These are phyloP conservation scores for Paracyprichromis sp. DNA, from an alignment of 2,113 vertebrate genomes.

Conservation along the genomic window DNA sequence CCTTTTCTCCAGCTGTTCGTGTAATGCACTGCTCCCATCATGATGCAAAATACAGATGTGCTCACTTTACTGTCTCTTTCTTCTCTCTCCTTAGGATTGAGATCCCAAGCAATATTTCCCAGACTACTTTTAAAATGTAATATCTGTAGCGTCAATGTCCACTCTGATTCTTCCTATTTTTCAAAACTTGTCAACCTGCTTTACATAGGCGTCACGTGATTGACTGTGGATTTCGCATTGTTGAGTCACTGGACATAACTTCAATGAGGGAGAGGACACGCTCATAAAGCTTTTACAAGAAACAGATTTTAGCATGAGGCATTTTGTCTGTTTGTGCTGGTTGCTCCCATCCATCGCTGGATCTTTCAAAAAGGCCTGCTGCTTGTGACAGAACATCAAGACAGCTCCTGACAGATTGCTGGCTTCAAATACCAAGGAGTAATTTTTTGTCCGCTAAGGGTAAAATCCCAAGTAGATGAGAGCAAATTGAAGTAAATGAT, in stretches of 20 bases:
- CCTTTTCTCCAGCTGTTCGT: not conserved
- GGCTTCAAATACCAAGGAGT: not conserved
- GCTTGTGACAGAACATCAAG: not conserved
- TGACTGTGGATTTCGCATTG: not conserved
- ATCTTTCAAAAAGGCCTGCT: not conserved
- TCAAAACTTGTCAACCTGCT: not conserved
- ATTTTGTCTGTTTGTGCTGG: not conserved
- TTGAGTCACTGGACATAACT: conserved; percentile 28
- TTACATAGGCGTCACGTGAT: conserved; percentile 9
- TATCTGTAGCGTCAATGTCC: not conserved
- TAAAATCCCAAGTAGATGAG: not conserved
- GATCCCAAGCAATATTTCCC: not conserved
- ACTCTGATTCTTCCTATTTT: not conserved
- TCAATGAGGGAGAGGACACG: conserved; percentile 10
- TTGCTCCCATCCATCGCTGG: not conserved
- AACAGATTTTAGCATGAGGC: not conserved
- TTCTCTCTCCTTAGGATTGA: not conserved
- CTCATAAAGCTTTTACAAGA: conserved; percentile 27
- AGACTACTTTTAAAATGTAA: conserved; percentile 11
- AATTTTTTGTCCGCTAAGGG: not conserved
- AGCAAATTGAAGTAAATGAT: not conserved
- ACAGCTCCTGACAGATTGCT: not conserved
- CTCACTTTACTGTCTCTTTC: not conserved
- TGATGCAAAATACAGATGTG: conserved; percentile 21
- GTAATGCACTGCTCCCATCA: not conserved